Evolutionary conservation across 2,797 vertebrate genomes (phyloP).

Genomic region (Pogoniulus pusillus): DNA sequence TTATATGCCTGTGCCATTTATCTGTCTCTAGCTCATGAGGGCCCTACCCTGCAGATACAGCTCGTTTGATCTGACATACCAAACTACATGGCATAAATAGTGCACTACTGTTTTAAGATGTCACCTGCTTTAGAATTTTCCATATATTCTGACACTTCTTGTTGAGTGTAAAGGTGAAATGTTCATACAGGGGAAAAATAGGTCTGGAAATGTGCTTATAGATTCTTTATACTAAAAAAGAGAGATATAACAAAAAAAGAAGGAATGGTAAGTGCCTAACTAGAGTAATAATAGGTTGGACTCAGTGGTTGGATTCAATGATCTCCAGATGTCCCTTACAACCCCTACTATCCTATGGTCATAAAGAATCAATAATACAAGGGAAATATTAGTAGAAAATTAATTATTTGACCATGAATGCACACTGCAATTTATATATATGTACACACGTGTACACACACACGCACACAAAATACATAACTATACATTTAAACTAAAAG

Average conservation of each 20-base stretch:
- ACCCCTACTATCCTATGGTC: neutral
- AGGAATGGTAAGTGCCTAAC: neutral
- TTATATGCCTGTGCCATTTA: neutral
- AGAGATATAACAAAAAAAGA: neutral
- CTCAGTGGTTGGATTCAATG: no score
- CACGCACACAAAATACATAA: neutral
- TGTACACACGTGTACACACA: no score
- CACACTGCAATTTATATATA: neutral
- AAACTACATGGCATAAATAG: slow-evolving; percentile 37
- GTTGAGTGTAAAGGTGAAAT: neutral
- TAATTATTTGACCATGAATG: neutral
- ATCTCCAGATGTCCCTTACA: no score
- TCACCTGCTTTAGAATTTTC: slow-evolving; percentile 33
- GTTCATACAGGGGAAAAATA: neutral
- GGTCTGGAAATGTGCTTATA: neutral
- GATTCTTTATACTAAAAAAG: neutral
- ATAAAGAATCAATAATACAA: neutral
- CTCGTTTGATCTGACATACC: neutral
- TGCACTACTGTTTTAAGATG: slow-evolving; percentile 2
- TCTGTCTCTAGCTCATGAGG: slow-evolving; percentile 3
- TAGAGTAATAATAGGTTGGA: neutral
- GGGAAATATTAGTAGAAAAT: neutral
- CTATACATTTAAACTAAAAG: neutral
- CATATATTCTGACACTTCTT: slow-evolving; percentile 30
- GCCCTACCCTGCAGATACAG: neutral